Evolutionary conservation across 2,797 vertebrate species (phyloP), one percentile per base, ranked within the genome.

Genomic region (Leucoraja ocellata): DNA sequence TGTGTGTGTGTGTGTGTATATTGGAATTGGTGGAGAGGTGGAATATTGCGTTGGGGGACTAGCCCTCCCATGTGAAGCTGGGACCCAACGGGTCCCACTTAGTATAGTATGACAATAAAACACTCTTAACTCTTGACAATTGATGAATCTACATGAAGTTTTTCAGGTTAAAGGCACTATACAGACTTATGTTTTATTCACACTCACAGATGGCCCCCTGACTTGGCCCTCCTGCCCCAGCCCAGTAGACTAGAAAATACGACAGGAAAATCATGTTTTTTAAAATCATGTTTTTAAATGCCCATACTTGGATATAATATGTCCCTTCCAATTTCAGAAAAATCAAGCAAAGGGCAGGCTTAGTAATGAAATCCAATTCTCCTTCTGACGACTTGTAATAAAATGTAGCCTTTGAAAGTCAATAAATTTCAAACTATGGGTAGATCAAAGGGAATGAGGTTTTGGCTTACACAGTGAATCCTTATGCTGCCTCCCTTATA

Each of bases 341-440:
- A 54, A 76, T 4, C 46, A 10, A 71, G 46, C 73, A 13, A 76
- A 16, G 36, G 39, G 18, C 71, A 76, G 39, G 73, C 46, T 54
- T n/a, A 39, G 65, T 39, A 54, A 73, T 54, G 11, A 74, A 73
- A 91, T 54, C 39, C 25, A 74, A 91, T 54, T 74, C 90, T 14
- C 11, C 90, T 58, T 76, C 68, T 25, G 21, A 28, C 23, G 46
- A 54, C 39, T 36, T 63, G 36, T n/a, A 92, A 76, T 92, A 58
- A 92, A 76, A 76, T 74, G 23, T 73, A 76, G 25, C 14, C 71
- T 76, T 76, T 73, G 23, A 74, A 92, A 92, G 36, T 92, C 71
- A 92, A 74, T 92, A 92, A 28, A 92, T 92, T 92, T 76, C 68
- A 76, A 76, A 18, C 71, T 76, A 28, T 23, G 73, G 25, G 36